These are phyloP conservation scores for Illadopsis cleaveri DNA, from an alignment of 2,113 vertebrate genomes.

Conservation along the genomic window DNA sequence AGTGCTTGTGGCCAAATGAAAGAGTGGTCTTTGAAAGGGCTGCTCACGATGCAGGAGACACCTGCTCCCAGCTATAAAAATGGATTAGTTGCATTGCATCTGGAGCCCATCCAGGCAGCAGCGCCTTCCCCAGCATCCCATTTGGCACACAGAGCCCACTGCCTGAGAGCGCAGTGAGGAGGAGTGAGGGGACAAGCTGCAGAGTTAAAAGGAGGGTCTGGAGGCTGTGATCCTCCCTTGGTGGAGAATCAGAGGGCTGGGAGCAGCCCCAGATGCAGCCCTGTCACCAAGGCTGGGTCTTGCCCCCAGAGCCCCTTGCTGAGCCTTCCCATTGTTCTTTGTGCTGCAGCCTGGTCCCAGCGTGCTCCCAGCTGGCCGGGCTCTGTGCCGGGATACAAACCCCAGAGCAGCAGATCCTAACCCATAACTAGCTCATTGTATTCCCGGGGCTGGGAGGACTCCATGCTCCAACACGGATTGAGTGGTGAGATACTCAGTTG, in stretches of 20 bases:
- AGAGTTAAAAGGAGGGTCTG: constrained; percentile 47
- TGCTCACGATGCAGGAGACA: background rate
- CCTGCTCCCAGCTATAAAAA: constrained; percentile 32
- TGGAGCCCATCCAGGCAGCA: constrained; percentile 56
- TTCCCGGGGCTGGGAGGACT: background rate
- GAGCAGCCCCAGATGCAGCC: background rate
- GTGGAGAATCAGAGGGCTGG: background rate
- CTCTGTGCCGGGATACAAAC: background rate
- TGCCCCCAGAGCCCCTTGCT: background rate
- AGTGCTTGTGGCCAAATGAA: background rate
- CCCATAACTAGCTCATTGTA: background rate
- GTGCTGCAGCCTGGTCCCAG: background rate
- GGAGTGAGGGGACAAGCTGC: background rate
- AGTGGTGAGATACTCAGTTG: background rate
- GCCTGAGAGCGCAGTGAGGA: background rate
- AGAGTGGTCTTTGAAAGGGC: background rate
- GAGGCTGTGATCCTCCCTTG: constrained; percentile 9
- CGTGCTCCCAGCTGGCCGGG: constrained; percentile 41
- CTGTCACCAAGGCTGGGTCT: background rate
- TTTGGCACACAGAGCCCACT: constrained; percentile 12
- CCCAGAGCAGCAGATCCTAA: constrained; percentile 19
- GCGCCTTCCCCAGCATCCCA: constrained; percentile 1
- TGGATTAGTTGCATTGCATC: constrained; percentile 18
- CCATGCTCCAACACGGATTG: background rate
- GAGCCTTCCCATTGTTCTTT: constrained; percentile 18